Evolutionary conservation across 2,113 vertebrate genomes (phyloP).

Genomic region (Antigone vipio): DNA sequence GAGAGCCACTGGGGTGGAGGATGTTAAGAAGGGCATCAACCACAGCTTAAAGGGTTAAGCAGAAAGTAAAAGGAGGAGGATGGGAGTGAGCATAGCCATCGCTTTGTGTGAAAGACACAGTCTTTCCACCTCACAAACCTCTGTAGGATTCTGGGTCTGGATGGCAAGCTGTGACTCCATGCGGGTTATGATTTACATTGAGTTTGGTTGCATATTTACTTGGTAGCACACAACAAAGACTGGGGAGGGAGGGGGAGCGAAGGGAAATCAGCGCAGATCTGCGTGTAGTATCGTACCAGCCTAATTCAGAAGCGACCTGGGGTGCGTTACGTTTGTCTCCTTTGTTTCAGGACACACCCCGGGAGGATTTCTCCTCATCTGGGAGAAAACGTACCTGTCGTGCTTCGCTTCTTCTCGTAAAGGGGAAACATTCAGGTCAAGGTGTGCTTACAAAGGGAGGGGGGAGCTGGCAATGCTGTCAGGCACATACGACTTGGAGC

Average conservation of each 20-base stretch:
- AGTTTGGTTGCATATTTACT: slow-evolving; percentile 64
- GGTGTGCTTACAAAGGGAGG: background rate
- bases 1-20: background rate
- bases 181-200: slow-evolving; percentile 54
- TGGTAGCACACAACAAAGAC: slow-evolving; percentile 58
- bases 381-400: slow-evolving; percentile 44
- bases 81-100: background rate
- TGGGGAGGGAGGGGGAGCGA: background rate
- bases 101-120: slow-evolving; percentile 39
- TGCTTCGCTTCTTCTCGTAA: slow-evolving; percentile 17
- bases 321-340: background rate
- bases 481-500: background rate
- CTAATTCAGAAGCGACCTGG: slow-evolving; percentile 12
- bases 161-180: slow-evolving; percentile 51
- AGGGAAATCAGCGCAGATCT: slow-evolving; percentile 19
- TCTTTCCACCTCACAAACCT: slow-evolving; percentile 62
- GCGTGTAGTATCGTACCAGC: background rate
- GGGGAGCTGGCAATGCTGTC: background rate
- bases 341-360: slow-evolving; percentile 52
- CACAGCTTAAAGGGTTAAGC: slow-evolving; percentile 35
- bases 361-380: slow-evolving; percentile 28
- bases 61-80: background rate
- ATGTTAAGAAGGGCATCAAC: slow-evolving; percentile 31
- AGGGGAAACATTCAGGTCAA: slow-evolving; percentile 53
- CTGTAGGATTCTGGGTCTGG: slow-evolving; percentile 19